Base-by-base conservation (phyloP, 1,140 invertebrate genomes). In the Drosophila leontia region DNA sequence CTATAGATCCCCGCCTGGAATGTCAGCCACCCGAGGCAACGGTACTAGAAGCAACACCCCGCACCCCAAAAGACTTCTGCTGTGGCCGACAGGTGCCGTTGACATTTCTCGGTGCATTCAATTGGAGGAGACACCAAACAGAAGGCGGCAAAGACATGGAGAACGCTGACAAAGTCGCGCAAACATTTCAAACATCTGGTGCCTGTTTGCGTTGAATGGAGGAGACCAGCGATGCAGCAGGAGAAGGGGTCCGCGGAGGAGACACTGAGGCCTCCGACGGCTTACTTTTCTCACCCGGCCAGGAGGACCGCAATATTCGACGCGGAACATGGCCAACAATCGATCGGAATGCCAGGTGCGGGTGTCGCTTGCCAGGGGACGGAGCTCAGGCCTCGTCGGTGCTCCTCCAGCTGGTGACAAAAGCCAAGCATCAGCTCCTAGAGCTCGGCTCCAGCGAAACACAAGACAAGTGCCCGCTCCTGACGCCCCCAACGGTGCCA, bases 101-200 rank as follows among this genome's bases (percentile, higher is more conserved):
- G 76, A 80, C 83, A 87, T 87, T 87, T 80, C 65, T 53, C 57
- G 77, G 71, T 51, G 57, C 59, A 87, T 83, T 83, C 71, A 80
- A 78, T 76, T 69, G 70, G 35, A 41, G 47, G 53, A 68, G 62
- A 58, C 58, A 44, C 55, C 67, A 48, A 63, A 61, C 60, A 55
- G 74, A 59, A 53, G 71, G 53, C 23, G 72, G 41, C 45, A 34
- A 63, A 41, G 51, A 55, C 56, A 62, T 19, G 41, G 44, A 74
- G 50, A 74, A 39, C 71, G 67, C 67, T 77, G 83, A 88, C 80
- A 88, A 80, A 87, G 82, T 69, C 67, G 79, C 68, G 53, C 76
- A 87, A 87, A 80, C 83, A 87, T 88, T 75, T 87, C 77, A 82
- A 82, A 65, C 76, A 88, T 80, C 84, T 87, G 83, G 58, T 74